Evolutionary conservation across 1,140 invertebrate genomes (phyloP).

Genomic region (Chironomus striatipennis): DNA sequence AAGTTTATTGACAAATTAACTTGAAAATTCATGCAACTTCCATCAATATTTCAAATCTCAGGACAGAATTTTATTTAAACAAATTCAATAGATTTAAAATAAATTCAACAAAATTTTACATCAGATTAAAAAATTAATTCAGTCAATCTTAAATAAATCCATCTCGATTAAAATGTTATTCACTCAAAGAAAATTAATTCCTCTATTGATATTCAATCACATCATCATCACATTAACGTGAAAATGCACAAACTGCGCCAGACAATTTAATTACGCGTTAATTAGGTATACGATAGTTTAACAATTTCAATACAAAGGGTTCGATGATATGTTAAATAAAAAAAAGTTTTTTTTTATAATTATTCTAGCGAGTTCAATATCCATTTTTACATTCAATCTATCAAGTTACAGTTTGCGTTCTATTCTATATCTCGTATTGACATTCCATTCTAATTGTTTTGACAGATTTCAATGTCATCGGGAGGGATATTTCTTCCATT

Average conservation of each 20-base stretch:
- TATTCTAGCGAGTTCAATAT: not conserved
- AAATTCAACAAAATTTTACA: not conserved
- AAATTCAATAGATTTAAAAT: not conserved
- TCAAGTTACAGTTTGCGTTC: not conserved
- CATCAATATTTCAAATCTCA: no score
- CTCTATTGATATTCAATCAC: not conserved
- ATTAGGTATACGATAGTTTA: constrained; percentile 7
- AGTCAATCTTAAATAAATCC: no score
- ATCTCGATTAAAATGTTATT: not conserved
- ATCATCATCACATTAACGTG: no score
- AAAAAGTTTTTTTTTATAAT: not conserved
- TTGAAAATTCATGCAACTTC: not conserved
- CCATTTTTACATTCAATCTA: not conserved
- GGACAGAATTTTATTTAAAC: no score
- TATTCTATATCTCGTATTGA: not conserved
- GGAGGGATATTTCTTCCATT: not conserved
- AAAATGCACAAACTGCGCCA: not conserved
- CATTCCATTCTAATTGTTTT: constrained; percentile 3
- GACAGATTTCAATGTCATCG: not conserved
- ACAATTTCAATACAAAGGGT: not conserved
- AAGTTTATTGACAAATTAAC: not conserved
- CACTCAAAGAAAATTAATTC: not conserved
- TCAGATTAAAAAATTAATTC: not conserved
- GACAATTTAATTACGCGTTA: constrained; percentile 22
- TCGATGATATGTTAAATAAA: not conserved